A percentile compares a stretch with the other conserved stretches of the same genome.
phyloP scores from a whole-genome alignment of 2,113 vertebrate species.

The Vombatus ursinus region DNA sequence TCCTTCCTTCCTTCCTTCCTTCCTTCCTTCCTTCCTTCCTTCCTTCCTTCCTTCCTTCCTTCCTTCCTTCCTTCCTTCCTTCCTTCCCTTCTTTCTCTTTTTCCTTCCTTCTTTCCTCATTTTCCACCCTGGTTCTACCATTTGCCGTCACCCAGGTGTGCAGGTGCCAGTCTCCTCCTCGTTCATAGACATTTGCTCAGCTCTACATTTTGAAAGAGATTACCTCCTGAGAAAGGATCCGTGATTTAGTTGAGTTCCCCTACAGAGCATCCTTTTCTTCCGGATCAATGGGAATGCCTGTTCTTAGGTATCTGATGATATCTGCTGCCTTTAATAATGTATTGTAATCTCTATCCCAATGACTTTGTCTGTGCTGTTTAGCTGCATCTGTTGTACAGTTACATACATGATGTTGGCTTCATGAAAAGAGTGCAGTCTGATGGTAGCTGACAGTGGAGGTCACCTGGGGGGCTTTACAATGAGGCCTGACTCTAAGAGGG shows the following conservation, averaged over 20 bases:
- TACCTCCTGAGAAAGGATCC: constrained; percentile 23
- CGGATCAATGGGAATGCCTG: constrained; percentile 66
- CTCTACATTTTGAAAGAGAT: constrained; percentile 36
- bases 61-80: too few species aligned
- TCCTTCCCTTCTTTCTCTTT: too few species aligned
- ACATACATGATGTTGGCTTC: constrained; percentile 36
- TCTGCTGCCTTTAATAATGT: constrained; percentile 52
- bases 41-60: too few species aligned
- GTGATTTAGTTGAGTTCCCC: constrained; percentile 37
- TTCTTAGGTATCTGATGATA: constrained; percentile 64
- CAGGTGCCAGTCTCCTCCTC: neutral
- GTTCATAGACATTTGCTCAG: constrained; percentile 4
- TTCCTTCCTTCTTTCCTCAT: too few species aligned
- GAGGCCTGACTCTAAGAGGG: constrained; percentile 48
- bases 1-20: too few species aligned
- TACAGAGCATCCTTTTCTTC: constrained; percentile 51
- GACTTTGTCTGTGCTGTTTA: constrained; percentile 52
- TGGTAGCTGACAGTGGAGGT: constrained; percentile 52
- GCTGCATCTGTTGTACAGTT: constrained; percentile 54
- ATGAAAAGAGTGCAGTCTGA: constrained; percentile 56
- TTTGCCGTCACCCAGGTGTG: neutral
- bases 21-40: too few species aligned
- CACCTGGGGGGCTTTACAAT: constrained; percentile 61
- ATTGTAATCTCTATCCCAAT: constrained; percentile 63
- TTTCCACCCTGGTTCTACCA: neutral